Evolutionary conservation across 92 coral and sea anemone genomes (phyloP), one percentile per base, ranked within the genome.

Genomic region (Virgularia gustaviana): DNA sequence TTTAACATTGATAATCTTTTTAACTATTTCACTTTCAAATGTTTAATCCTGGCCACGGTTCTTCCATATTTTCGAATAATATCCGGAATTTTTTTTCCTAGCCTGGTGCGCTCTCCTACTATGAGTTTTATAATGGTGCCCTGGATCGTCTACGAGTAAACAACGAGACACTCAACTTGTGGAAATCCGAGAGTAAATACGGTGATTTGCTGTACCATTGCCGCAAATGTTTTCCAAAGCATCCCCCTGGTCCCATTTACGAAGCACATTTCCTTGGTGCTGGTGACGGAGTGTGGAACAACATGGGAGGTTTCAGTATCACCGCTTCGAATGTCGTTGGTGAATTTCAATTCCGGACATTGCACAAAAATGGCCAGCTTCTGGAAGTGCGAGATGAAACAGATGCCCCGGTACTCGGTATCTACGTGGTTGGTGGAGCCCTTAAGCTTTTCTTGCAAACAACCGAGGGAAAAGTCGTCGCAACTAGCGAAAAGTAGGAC

Each of bases 291-390:
- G 13, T 83, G 39, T 88, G 79, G 57, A 88, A 86, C 45, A 43
- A 65, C 45, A 61, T 70, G 76, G 89, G 83, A 6, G 67, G 74
- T 20, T 83, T 89, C 58, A 81, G 65, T 38, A 62, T 77, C 27
- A 77, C 70, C 58, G 47, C 57, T 2, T 81, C 81, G 0, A 41
- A 58, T n/a, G 38, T 53, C 22, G 63, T 10, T 0, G 70, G 86
- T 9, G 70, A 81, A 37, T 31, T 89, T 25, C 89, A 89, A 29
- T 86, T 89, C 58, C 79, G 91, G 19, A 86, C 87, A 15, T 59
- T 81, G 25, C 75, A 68, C 30, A 34, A 68, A 11, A 83, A 71
- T 37, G 96, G 96, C 7, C 63, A 61, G 44, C 38, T 89, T 23
- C 61, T 86, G 79, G 87, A 81, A 28, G 85, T 89, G 2, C 72